These are phyloP conservation scores for Epizoanthus scotinus DNA, from an alignment of 92 coral and sea anemone genomes.

Conservation along the genomic window DNA sequence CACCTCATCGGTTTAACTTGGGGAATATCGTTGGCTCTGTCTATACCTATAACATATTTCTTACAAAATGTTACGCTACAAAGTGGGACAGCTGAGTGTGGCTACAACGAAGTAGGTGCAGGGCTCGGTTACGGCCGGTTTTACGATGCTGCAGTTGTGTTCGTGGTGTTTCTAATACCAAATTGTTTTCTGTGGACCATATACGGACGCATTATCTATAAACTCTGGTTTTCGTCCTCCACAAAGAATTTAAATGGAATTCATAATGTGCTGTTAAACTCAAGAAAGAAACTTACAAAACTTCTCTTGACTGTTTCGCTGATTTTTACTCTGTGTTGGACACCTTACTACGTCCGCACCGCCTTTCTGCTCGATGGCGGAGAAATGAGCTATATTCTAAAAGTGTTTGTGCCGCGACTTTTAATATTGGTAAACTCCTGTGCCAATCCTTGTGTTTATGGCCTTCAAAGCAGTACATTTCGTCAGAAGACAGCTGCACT, in stretches of 20 bases:
- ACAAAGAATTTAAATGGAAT: background rate
- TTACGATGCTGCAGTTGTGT: slow-evolving; percentile 48
- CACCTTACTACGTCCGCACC: slow-evolving; percentile 48
- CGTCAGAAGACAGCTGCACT: slow-evolving; percentile 27
- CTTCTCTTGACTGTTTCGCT: slow-evolving; percentile 38
- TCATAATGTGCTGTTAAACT: slow-evolving; percentile 29
- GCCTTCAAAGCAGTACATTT: slow-evolving; percentile 48
- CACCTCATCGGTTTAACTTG: slow-evolving; percentile 30
- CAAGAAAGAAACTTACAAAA: slow-evolving; percentile 49
- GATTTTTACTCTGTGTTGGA: slow-evolving; percentile 51
- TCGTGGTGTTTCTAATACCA: slow-evolving; percentile 40
- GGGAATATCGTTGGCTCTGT: slow-evolving; percentile 27
- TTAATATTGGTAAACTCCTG: slow-evolving; percentile 49
- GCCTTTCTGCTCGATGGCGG: slow-evolving; percentile 29
- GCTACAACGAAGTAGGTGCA: slow-evolving; percentile 14
- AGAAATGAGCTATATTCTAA: slow-evolving; percentile 21
- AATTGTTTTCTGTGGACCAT: slow-evolving; percentile 35
- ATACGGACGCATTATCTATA: slow-evolving; percentile 46
- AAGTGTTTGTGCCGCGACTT: slow-evolving; percentile 47
- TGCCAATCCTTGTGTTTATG: slow-evolving; percentile 53
- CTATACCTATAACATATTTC: slow-evolving; percentile 39
- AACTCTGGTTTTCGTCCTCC: slow-evolving; percentile 42
- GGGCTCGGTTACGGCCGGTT: slow-evolving; percentile 29
- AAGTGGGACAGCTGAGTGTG: slow-evolving; percentile 37
- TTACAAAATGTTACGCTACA: slow-evolving; percentile 37